Evolutionary conservation across 1,140 invertebrate species (phyloP).

Genomic region (Oryctes rhinoceros): DNA sequence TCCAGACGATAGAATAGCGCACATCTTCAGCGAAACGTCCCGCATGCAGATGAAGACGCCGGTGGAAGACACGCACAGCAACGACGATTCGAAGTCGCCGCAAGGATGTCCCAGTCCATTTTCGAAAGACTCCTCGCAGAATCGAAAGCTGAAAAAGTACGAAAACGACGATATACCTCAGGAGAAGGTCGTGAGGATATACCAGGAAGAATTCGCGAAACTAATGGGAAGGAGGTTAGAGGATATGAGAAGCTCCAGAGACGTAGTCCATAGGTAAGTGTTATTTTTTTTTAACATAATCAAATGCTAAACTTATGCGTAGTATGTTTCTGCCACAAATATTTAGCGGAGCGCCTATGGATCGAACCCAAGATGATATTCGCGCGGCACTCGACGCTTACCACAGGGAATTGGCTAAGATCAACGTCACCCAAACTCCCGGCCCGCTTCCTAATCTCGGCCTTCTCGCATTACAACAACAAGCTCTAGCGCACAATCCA

Average conservation of each 20-base stretch:
- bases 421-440: conserved; percentile 70
- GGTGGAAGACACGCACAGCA: conserved; percentile 72
- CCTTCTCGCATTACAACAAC: conserved; percentile 77
- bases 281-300: conserved; percentile 63
- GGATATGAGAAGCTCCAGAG: conserved; percentile 71
- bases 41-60: conserved; percentile 64
- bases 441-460: conserved; percentile 65
- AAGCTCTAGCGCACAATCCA: conserved; percentile 64
- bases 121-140: conserved; percentile 75
- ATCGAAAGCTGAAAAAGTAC: conserved; percentile 82
- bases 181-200: conserved; percentile 96
- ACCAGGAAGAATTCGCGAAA: conserved; percentile 95
- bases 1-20: conserved; percentile 91
- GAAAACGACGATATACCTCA: conserved; percentile 95
- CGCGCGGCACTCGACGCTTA: conserved; percentile 90
- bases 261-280: conserved; percentile 75
- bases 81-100: conserved; percentile 84
- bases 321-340: conserved; percentile 84
- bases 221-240: conserved; percentile 79
- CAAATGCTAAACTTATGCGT: conserved; percentile 73
- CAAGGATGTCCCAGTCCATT: conserved; percentile 78
- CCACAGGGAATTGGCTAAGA: conserved; percentile 87
- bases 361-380: conserved; percentile 84
- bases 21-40: conserved; percentile 91
- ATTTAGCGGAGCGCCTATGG: conserved; percentile 71